These are phyloP conservation scores for Heliconius cydno DNA, from an alignment of 2,888 invertebrate species.

Conservation along the genomic window DNA sequence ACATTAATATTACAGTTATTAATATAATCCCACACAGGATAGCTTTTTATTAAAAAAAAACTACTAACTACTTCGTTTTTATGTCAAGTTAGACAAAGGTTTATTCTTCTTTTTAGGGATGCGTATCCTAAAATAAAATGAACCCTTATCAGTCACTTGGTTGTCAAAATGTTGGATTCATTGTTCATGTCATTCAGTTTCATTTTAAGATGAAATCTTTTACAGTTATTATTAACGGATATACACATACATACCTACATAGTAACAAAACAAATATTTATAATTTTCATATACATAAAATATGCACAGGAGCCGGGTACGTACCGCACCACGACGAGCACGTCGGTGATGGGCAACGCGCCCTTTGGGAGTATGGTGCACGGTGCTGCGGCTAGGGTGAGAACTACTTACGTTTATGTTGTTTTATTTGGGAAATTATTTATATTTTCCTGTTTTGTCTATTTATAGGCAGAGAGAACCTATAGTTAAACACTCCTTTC, in stretches of 20 bases:
- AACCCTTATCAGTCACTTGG: neutral
- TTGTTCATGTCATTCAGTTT: neutral
- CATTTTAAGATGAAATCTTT: neutral
- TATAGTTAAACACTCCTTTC: too few species aligned
- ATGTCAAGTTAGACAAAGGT: too few species aligned
- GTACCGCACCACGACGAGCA: conserved; percentile 72
- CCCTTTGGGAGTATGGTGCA: conserved; percentile 77
- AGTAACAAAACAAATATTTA: neutral
- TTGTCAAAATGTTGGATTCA: neutral
- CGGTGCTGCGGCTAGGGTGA: conserved; percentile 68
- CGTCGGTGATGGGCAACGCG: conserved; percentile 72
- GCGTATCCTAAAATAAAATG: neutral
- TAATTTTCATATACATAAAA: neutral
- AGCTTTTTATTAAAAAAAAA: too few species aligned
- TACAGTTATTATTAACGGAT: neutral
- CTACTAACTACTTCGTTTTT: too few species aligned
- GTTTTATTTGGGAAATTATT: neutral
- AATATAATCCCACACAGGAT: too few species aligned
- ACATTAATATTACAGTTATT: neutral
- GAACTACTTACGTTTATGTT: conserved; percentile 37
- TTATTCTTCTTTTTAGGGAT: neutral
- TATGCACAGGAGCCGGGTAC: conserved; percentile 71
- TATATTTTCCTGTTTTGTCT: too few species aligned
- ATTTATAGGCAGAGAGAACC: too few species aligned
- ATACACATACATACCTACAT: neutral